Evolutionary conservation across 2,797 vertebrate species (phyloP), one percentile per base, ranked within the genome.

Genomic region (Eupleurogrammus muticus): DNA sequence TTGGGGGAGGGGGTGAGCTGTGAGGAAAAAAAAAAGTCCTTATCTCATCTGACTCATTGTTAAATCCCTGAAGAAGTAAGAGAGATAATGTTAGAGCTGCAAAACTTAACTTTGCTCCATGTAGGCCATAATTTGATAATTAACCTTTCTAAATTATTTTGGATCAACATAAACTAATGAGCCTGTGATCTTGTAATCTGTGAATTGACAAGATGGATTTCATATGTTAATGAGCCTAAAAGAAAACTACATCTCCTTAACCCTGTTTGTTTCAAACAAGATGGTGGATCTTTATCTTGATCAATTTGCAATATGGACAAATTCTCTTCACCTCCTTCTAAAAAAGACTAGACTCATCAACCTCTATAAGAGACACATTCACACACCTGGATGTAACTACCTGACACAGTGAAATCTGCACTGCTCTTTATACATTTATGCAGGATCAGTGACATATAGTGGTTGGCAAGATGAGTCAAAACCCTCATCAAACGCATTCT

Each of bases 241-340:
- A 79, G 68, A 83, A 48, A 81, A 28, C 7, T 14, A 16, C 21
- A 32, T 57, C 54, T 47, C 46, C 19, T 48, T 48, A 40, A 52
- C 58, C 2, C 20, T 1, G 36, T 35, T 73, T 19, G 19, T 68
- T 48, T 50, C 62, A 60, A 79, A 84, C 73, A 77, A 72, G 70
- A 87, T 68, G 80, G 32, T 36, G 28, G 38, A 32, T 5, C 24
- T 72, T 70, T n/a, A n/a, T n/a, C n/a, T n/a, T n/a, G n/a, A n/a
- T n/a, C n/a, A n/a, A n/a, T n/a, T n/a, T n/a, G n/a, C n/a, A n/a
- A n/a, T n/a, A n/a, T n/a, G n/a, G n/a, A n/a, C n/a, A n/a, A n/a
- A n/a, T n/a, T n/a, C n/a, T n/a, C n/a, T n/a, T n/a, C n/a, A n/a
- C n/a, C n/a, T n/a, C n/a, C n/a, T n/a, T n/a, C n/a, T n/a, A n/a